Percentiles rank a stretch among this genome's conserved stretches.
These are phyloP conservation scores for Chelon labrosus DNA, from an alignment of 2,797 vertebrate species.

Conservation along the genomic window DNA sequence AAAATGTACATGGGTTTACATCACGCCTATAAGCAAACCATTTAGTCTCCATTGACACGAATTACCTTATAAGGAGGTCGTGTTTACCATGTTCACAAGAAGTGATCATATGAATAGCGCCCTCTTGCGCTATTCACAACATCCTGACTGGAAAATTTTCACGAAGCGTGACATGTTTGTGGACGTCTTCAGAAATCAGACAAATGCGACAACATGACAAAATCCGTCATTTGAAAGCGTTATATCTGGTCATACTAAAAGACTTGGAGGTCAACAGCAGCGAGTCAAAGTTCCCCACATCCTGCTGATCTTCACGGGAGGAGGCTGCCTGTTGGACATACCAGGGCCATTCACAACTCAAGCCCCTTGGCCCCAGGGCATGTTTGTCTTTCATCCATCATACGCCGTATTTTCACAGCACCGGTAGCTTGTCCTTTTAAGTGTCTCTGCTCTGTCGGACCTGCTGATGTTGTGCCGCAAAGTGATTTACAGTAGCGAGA, in stretches of 20 bases:
- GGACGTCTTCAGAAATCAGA: background rate
- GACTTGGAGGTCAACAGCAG: background rate
- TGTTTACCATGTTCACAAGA: too few species aligned
- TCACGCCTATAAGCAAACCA: too few species aligned
- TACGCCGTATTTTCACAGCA: slow-evolving; percentile 53
- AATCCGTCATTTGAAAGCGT: background rate
- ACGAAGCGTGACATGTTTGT: too few species aligned
- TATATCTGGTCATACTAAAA: background rate
- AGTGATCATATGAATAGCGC: too few species aligned
- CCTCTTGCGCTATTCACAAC: too few species aligned
- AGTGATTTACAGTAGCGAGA: slow-evolving; percentile 67
- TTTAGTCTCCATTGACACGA: too few species aligned
- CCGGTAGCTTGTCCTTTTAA: slow-evolving; percentile 34
- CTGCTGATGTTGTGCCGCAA: slow-evolving; percentile 30
- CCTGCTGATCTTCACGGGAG: slow-evolving; percentile 33
- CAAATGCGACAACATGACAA: background rate
- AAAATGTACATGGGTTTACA: too few species aligned
- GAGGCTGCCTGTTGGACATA: slow-evolving; percentile 38
- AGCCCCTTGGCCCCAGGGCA: slow-evolving; percentile 48
- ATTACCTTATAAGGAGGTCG: too few species aligned
- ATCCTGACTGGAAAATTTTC: too few species aligned
- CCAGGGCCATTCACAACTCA: slow-evolving; percentile 57
- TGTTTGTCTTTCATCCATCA: slow-evolving; percentile 68
- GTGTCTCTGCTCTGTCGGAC: slow-evolving; percentile 35
- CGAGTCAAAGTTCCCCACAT: slow-evolving; percentile 6